Percentiles rank a stretch among this genome's conserved stretches.
Conservation (phyloP, 2,888 invertebrate species). For the Barypeithes pellucidus region DNA sequence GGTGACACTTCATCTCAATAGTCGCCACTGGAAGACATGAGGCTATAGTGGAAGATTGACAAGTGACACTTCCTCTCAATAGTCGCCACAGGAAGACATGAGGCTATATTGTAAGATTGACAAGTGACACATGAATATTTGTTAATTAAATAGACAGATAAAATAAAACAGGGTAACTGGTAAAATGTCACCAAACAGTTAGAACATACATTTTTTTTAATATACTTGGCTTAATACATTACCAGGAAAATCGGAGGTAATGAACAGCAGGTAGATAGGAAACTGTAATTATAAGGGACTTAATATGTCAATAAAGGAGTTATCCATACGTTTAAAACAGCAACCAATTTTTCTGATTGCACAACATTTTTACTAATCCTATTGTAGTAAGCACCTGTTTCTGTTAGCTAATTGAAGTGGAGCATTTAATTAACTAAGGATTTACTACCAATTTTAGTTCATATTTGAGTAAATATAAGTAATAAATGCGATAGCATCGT, state of each 20-base stretch:
- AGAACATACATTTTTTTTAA: background rate
- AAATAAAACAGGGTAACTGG: no score
- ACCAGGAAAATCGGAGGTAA: slow-evolving; percentile 6
- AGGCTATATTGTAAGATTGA: no score
- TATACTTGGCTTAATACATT: background rate
- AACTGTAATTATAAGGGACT: background rate
- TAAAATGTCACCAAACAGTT: no score
- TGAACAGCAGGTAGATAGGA: slow-evolving; percentile 6
- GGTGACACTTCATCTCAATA: no score
- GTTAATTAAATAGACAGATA: no score
- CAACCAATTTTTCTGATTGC: background rate
- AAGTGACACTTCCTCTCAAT: no score
- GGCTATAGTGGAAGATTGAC: no score
- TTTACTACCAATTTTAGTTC: background rate
- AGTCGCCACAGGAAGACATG: no score
- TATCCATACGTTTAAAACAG: slow-evolving; percentile 14
- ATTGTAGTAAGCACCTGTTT: background rate
- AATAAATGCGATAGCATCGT: no score
- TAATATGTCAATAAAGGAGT: slow-evolving; percentile 11
- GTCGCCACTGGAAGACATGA: no score
- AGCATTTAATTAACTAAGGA: slow-evolving; percentile 21
- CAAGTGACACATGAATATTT: no score
- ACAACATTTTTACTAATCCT: slow-evolving; percentile 1
- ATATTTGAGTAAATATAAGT: slow-evolving; percentile 1
- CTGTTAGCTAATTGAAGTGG: background rate